phyloP scores from a whole-genome alignment of 2,797 vertebrate genomes.

The Ceyx erithaca region DNA sequence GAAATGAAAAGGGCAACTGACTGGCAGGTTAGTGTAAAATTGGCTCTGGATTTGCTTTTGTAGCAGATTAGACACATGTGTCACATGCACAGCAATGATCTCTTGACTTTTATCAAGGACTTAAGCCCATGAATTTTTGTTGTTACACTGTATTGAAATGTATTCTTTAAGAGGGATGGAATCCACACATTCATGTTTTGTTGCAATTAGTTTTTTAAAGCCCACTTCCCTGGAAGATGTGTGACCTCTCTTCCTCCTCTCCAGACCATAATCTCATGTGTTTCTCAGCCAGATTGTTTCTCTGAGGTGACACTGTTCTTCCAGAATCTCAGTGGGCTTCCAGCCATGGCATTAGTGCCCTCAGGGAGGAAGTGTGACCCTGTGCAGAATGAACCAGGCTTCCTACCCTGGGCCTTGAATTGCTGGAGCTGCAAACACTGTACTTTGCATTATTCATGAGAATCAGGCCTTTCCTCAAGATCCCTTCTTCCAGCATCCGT shows the following conservation, averaged over 20 bases:
- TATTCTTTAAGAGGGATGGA: neutral
- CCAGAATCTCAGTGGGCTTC: neutral
- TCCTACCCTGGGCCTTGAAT: neutral
- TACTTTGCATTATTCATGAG: neutral
- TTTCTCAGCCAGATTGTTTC: neutral
- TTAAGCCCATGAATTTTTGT: neutral
- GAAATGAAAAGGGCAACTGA: neutral
- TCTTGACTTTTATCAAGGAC: neutral
- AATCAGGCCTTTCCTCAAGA: neutral
- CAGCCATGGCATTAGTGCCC: accelerated
- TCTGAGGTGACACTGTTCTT: neutral
- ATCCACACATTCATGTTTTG: neutral
- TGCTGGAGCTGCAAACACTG: neutral
- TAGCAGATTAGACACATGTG: neutral
- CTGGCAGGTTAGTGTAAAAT: neutral
- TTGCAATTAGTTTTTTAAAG: neutral
- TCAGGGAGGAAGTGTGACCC: neutral
- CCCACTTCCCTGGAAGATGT: neutral
- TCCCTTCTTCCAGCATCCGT: neutral
- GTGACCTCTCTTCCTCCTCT: neutral
- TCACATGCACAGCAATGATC: neutral
- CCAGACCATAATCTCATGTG: neutral
- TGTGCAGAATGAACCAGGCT: neutral
- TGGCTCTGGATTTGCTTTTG: accelerated
- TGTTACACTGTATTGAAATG: neutral